Evolutionary conservation across 2,888 invertebrate species (phyloP), one percentile per base, ranked within the genome.

Genomic region (Matsumyia berberina): DNA sequence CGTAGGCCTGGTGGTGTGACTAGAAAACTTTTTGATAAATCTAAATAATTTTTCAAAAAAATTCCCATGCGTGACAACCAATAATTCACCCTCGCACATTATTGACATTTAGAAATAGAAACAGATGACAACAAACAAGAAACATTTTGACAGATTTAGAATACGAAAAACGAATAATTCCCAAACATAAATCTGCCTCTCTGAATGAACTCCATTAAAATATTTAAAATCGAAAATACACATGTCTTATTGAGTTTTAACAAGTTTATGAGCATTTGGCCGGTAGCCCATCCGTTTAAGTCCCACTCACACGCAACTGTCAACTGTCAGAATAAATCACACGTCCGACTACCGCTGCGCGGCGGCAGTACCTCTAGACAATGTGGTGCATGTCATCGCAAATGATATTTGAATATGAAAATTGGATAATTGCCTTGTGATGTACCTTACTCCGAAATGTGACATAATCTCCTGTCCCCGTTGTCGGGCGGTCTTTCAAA

Each of bases 351-450:
- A 19, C 64, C 44, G 57, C 70, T 19, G 51, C 44, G 19, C 29
- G 9, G 46, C 60, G 31, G 33, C 67, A 67, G 17, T 39, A 51
- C 15, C 62, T 19, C 57, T 33, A 67, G 49, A 78, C 62, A 83
- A 69, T 73, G 46, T 78, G 62, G 55, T 64, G 44, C 72, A 73
- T 78, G 67, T 73, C 83, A 78, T 73, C 69, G 55, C 39, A 64
- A 83, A 77, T 77, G 77, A 82, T 82, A 62, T 82, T 82, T 67
- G 60, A 82, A 74, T 83, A 83, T 67, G 78, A 73, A 83, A 83
- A 83, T 78, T 64, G 74, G 83, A 73, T 83, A 83, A 83, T 83
- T 83, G 73, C 73, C 78, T 77, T 67, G 35, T 73, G 66, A 67
- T 82, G 77, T 82, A 64, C 42, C 42, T 3, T 66, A 49, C 49